Evolutionary conservation across 2,797 vertebrate genomes (phyloP).

Genomic region (Gymnoscopelus microlampas): DNA sequence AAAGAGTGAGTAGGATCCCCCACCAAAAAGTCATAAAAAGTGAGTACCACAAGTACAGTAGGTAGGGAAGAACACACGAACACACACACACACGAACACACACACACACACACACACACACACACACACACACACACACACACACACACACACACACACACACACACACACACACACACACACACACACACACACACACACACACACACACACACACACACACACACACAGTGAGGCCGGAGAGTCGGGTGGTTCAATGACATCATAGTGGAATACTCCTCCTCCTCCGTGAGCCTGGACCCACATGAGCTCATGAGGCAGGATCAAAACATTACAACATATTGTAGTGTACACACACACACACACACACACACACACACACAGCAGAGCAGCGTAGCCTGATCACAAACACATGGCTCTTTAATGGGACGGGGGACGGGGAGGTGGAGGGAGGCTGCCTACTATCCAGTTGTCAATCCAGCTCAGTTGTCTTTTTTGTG

Average conservation of each 20-base stretch:
- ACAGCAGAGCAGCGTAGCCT: slow-evolving; percentile 30
- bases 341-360: too few relatives aligned
- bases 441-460: too few relatives aligned
- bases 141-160: too few relatives aligned
- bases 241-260: slow-evolving; percentile 31
- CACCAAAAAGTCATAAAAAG: too few relatives aligned
- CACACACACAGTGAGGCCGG: too few relatives aligned
- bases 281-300: slow-evolving; percentile 20
- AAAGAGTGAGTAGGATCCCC: neutral
- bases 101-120: too few relatives aligned
- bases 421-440: neutral
- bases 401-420: slow-evolving; percentile 60
- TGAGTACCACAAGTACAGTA: too few relatives aligned
- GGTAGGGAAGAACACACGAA: neutral
- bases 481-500: too few relatives aligned
- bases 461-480: too few relatives aligned
- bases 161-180: neutral
- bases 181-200: neutral
- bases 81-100: neutral
- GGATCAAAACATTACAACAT: slow-evolving; percentile 48
- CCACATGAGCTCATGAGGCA: slow-evolving; percentile 54
- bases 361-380: neutral
- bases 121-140: slow-evolving; percentile 1
- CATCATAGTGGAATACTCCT: slow-evolving; percentile 21
- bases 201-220: too few relatives aligned